phyloP scores from a whole-genome alignment of 2,113 vertebrate genomes.

The Clarias macrocephalus region DNA sequence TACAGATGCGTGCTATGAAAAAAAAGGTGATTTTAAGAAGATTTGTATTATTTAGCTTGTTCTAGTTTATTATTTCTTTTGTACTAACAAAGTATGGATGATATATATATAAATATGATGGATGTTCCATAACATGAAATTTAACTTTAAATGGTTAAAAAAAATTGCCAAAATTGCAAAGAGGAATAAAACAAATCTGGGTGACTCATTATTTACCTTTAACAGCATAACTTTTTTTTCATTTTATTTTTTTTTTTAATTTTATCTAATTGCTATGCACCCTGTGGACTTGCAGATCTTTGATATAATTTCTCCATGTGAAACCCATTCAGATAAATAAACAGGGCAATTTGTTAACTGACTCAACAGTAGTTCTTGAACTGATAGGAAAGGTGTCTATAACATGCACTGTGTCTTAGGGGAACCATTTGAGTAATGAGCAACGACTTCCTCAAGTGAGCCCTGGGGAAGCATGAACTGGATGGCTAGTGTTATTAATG shows the following conservation, averaged over 20 bases:
- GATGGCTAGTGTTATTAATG: slow-evolving; percentile 30
- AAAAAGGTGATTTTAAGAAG: neutral
- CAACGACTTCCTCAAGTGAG: slow-evolving; percentile 38
- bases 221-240: neutral
- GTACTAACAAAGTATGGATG: neutral
- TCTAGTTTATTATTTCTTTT: neutral
- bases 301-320: neutral
- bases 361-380: neutral
- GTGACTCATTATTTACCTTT: neutral
- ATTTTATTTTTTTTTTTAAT: no score
- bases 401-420: neutral
- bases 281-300: neutral
- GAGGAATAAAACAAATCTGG: neutral
- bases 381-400: neutral
- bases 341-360: neutral
- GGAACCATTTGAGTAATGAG: slow-evolving; percentile 20
- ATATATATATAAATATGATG: neutral
- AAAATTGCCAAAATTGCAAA: neutral
- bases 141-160: neutral
- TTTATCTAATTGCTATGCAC: neutral
- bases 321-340: neutral
- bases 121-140: neutral
- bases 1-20: neutral
- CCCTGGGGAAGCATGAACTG: slow-evolving; percentile 33
- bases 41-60: neutral